Conservation (phyloP, 2,888 invertebrate species). For the Octonoba sinensis region DNA sequence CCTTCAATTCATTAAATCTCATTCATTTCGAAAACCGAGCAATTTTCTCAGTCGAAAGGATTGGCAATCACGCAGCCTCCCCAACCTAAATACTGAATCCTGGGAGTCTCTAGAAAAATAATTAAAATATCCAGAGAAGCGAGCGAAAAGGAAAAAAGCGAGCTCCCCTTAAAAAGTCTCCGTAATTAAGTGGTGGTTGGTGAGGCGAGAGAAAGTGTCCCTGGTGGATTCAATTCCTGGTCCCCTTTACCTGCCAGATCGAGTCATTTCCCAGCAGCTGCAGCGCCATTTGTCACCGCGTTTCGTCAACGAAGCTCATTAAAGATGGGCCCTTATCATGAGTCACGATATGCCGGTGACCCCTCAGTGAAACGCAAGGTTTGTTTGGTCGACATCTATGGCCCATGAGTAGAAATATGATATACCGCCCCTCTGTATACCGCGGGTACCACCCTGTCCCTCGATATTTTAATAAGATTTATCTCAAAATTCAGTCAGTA, state of each 20-base stretch:
- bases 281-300: conserved; percentile 54
- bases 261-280: conserved; percentile 49
- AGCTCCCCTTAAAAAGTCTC: not conserved
- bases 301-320: conserved; percentile 56
- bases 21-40: conserved; percentile 60
- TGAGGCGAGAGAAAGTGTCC: conserved; percentile 20
- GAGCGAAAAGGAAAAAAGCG: conserved; percentile 12
- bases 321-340: conserved; percentile 41
- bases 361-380: too few species aligned
- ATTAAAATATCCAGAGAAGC: conserved; percentile 23
- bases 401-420: too few species aligned
- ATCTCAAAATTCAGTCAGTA: too few species aligned
- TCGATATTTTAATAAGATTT: too few species aligned
- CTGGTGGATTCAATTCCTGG: not conserved
- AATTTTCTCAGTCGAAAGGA: conserved; percentile 20
- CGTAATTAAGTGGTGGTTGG: conserved; percentile 36
- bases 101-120: conserved; percentile 18
- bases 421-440: too few species aligned
- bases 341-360: not conserved
- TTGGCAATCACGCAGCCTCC: conserved; percentile 18
- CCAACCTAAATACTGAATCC: not conserved
- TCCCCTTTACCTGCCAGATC: conserved; percentile 40
- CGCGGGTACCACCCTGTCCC: too few species aligned
- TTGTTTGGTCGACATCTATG: too few species aligned
- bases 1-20: conserved; percentile 58